Evolutionary conservation across 2,113 vertebrate species (phyloP), one percentile per base, ranked within the genome.

Genomic region (Sinosuthora webbiana): DNA sequence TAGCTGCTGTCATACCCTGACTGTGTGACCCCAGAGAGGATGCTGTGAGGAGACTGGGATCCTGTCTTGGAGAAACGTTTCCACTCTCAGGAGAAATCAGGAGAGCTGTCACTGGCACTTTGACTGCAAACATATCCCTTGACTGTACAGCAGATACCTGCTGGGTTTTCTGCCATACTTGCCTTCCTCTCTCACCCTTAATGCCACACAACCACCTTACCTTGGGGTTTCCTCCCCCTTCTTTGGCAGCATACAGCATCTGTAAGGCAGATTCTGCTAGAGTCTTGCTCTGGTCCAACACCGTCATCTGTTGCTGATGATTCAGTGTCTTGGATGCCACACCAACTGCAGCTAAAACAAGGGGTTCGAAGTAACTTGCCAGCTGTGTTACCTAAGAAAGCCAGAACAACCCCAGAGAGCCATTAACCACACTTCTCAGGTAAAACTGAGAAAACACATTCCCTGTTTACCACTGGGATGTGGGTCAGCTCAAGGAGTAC

Each of bases 221-320:
- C 99, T 99, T 99, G 71, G 99, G 99, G 95, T 99, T 99, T 60
- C 99, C 99, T 9, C 99, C 99, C 4, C 99, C 99, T 97, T 99
- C 99, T 93, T 99, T 99, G 92, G 99, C 99, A 11, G 99, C 99
- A 0, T 99, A 99, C 15, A 99, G 95, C 99, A 99, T 99, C 98
- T 99, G 99, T 44, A 99, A 96, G 35, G 99, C 99, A 25, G 99
- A 99, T 84, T 99, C 99, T 2, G 99, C 99, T 10, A 99, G 98
- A 0, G 99, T 99, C 97, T 99, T 99, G 87, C 98, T 99, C 98
- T 99, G 99, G 97, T 99, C 99, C 95, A 99, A 71, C 77, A 99
- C 98, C 0, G 98, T 99, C 99, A 99, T 99, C 97, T 99, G 99
- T 63, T 99, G 99, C 97, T 99, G 99, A 96, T 99, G 99, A 93